A percentile compares a stretch with the other conserved stretches of the same genome.
phyloP scores from a whole-genome alignment of 2,888 invertebrate genomes.

The Protula sp. region DNA sequence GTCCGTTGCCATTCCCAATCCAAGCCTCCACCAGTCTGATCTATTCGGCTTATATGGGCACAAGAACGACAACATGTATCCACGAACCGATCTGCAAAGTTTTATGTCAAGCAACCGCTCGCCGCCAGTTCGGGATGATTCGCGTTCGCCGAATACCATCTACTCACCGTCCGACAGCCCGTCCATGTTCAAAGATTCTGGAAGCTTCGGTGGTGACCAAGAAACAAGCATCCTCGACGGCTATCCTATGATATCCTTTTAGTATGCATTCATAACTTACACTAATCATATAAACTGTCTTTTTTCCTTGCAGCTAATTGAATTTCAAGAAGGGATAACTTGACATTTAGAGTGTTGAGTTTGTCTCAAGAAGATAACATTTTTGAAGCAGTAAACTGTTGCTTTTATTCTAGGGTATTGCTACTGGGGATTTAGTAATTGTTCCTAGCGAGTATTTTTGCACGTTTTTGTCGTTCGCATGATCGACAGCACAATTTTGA shows the following conservation, averaged over 20 bases:
- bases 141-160: constrained; percentile 31
- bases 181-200: background rate
- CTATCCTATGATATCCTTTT: constrained; percentile 22
- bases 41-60: constrained; percentile 54
- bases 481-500: too few relatives aligned
- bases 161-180: constrained; percentile 25
- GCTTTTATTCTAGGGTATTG: too few relatives aligned
- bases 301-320: too few relatives aligned
- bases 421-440: too few relatives aligned
- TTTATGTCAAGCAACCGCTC: constrained; percentile 23
- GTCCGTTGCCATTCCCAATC: constrained; percentile 93
- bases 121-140: constrained; percentile 20
- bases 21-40: constrained; percentile 68
- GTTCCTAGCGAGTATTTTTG: too few relatives aligned
- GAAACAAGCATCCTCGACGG: constrained; percentile 11
- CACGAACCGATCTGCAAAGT: background rate
- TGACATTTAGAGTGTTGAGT: too few relatives aligned
- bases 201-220: background rate
- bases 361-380: too few relatives aligned
- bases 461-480: too few relatives aligned
- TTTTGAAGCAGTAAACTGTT: too few relatives aligned
- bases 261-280: too few relatives aligned
- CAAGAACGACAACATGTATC: background rate
- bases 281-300: too few relatives aligned
- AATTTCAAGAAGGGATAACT: too few relatives aligned